Conservation (phyloP, 2,888 invertebrate genomes). For the Amblyjoppa fuscipennis region DNA sequence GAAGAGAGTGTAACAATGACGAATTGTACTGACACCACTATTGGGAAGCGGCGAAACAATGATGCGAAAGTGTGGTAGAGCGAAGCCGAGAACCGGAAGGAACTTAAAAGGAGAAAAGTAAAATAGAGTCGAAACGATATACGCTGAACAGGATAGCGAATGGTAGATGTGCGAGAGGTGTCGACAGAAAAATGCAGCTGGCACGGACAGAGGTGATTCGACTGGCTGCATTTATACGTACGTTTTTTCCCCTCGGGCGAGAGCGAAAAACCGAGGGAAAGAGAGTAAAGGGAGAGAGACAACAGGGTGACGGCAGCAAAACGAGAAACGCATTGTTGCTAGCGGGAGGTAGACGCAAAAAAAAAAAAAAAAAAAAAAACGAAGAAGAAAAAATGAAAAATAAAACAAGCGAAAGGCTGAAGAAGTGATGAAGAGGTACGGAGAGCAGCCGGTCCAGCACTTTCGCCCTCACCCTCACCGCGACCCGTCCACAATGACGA, state of each 20-base stretch:
- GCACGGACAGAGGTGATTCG: constrained; percentile 58
- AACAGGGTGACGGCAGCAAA: constrained; percentile 35
- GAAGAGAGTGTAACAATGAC: constrained; percentile 7
- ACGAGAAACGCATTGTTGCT: constrained; percentile 53
- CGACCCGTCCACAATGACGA: constrained; percentile 18
- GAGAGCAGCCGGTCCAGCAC: constrained; percentile 1
- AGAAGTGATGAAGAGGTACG: constrained; percentile 4
- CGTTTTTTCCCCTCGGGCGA: constrained; percentile 39
- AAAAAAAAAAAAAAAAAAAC: neutral
- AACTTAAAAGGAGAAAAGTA: constrained; percentile 20
- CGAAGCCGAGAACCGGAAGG: constrained; percentile 1
- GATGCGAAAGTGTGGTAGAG: constrained; percentile 1
- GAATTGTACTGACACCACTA: constrained; percentile 15
- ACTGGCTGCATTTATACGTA: constrained; percentile 27
- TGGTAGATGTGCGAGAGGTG: constrained; percentile 21
- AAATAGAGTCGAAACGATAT: constrained; percentile 4
- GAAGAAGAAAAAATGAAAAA: constrained; percentile 6
- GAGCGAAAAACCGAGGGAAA: constrained; percentile 11
- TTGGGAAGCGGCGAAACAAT: constrained; percentile 31
- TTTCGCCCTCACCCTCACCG: constrained; percentile 8
- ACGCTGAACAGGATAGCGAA: constrained; percentile 8
- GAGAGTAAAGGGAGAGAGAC: constrained; percentile 13
- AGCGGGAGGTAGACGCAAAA: constrained; percentile 26
- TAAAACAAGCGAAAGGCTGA: constrained; percentile 33
- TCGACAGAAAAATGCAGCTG: constrained; percentile 59